A percentile compares a stretch with the other conserved stretches of the same genome.
phyloP scores from a whole-genome alignment of 2,113 vertebrate species.

The Sclerurus mexicanus region DNA sequence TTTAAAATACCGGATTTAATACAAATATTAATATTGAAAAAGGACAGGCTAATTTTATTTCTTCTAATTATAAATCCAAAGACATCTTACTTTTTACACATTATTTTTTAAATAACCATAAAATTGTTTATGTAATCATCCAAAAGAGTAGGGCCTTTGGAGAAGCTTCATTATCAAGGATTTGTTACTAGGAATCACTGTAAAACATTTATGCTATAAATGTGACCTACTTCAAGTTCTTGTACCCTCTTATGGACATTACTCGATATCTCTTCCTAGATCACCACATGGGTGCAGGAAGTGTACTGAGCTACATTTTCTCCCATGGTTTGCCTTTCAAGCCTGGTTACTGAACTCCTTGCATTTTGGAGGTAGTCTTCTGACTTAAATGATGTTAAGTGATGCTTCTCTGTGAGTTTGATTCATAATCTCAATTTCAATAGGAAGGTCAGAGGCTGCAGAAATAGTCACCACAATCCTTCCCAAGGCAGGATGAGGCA shows the following conservation, averaged over 20 bases:
- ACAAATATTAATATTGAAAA: background rate
- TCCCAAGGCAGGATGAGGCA: background rate
- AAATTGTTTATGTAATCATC: background rate
- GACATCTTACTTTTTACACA: background rate
- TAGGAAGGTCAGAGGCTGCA: background rate
- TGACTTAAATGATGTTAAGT: background rate
- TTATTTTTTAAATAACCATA: background rate
- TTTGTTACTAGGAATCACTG: background rate
- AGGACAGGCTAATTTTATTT: background rate
- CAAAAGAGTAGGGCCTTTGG: background rate
- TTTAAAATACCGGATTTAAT: background rate
- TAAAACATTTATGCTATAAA: background rate
- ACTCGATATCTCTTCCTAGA: background rate
- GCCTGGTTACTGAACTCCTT: background rate
- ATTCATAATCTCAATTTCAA: background rate
- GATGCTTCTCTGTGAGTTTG: background rate
- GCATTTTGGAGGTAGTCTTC: background rate
- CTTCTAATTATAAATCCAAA: background rate
- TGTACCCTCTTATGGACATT: background rate
- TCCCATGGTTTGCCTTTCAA: background rate
- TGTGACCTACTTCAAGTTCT: background rate
- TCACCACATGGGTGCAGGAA: background rate
- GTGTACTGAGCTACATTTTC: background rate
- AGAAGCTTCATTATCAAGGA: background rate
- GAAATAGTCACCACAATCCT: fast-evolving